A percentile compares a stretch with the other conserved stretches of the same genome.
These are phyloP conservation scores for Artibeus jamaicensis DNA, from an alignment of 2,797 vertebrate species.

Conservation along the genomic window DNA sequence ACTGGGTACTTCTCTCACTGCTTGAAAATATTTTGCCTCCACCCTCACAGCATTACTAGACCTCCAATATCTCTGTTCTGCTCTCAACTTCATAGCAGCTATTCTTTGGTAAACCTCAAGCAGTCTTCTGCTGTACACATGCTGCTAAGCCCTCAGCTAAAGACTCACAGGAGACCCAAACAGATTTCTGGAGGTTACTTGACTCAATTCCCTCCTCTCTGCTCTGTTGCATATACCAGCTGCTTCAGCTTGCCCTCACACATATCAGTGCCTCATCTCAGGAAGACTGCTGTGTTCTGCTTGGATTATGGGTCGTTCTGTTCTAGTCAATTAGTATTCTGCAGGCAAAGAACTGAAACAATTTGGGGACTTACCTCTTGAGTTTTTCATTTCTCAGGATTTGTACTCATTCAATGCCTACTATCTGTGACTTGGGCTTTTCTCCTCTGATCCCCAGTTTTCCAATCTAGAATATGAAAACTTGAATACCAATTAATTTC, in stretches of 20 bases:
- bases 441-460: not conserved
- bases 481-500: not conserved
- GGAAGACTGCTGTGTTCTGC: not conserved
- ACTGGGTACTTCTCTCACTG: not conserved
- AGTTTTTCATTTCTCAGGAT: not conserved
- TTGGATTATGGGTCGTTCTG: not conserved
- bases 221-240: not conserved
- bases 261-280: not conserved
- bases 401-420: not conserved
- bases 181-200: not conserved
- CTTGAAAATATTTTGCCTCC: not conserved
- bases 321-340: not conserved
- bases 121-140: not conserved
- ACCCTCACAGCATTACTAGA: not conserved
- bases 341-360: not conserved
- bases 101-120: not conserved
- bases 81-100: not conserved
- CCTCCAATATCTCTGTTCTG: not conserved
- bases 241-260: not conserved
- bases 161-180: not conserved
- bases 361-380: not conserved
- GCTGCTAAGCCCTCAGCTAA: not conserved
- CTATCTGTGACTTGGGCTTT: not conserved
- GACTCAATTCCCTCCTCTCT: not conserved
- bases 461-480: not conserved